These are phyloP conservation scores for Chironomus riparius DNA, from an alignment of 2,888 invertebrate species.

Conservation along the genomic window DNA sequence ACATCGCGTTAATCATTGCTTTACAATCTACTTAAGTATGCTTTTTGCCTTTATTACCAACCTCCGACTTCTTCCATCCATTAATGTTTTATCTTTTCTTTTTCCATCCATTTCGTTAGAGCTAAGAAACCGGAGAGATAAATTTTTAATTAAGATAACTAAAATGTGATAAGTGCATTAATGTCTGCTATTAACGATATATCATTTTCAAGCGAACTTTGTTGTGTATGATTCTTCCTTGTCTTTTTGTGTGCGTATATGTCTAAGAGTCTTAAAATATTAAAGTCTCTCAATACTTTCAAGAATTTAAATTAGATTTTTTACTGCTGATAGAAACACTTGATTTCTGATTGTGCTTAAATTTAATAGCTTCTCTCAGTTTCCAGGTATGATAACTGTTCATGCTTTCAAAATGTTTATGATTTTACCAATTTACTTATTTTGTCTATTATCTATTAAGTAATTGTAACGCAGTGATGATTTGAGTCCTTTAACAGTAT, in stretches of 20 bases:
- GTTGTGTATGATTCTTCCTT: background rate
- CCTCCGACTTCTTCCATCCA: conserved; percentile 17
- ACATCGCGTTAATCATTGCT: conserved; percentile 20
- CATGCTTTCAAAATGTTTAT: no score
- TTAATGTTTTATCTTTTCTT: conserved; percentile 20
- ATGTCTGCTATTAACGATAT: conserved; percentile 24
- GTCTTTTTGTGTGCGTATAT: background rate
- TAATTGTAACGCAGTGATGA: no score
- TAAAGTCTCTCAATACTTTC: background rate
- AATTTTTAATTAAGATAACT: conserved; percentile 25
- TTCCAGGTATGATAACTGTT: background rate
- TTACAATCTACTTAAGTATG: conserved; percentile 25
- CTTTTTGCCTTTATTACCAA: conserved; percentile 21
- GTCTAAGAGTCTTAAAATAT: no score
- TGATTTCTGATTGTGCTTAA: background rate
- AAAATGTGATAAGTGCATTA: conserved; percentile 24
- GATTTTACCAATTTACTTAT: no score
- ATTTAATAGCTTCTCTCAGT: background rate
- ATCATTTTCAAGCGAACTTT: conserved; percentile 14
- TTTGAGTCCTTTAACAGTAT: no score
- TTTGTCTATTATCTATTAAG: no score
- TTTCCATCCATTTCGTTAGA: conserved; percentile 1
- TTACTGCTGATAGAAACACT: background rate
- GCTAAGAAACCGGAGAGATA: conserved; percentile 16
- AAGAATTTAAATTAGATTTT: conserved; percentile 18